Evolutionary conservation across 2,797 vertebrate species (phyloP), one percentile per base, ranked within the genome.

Genomic region (Bovichtus diacanthus): DNA sequence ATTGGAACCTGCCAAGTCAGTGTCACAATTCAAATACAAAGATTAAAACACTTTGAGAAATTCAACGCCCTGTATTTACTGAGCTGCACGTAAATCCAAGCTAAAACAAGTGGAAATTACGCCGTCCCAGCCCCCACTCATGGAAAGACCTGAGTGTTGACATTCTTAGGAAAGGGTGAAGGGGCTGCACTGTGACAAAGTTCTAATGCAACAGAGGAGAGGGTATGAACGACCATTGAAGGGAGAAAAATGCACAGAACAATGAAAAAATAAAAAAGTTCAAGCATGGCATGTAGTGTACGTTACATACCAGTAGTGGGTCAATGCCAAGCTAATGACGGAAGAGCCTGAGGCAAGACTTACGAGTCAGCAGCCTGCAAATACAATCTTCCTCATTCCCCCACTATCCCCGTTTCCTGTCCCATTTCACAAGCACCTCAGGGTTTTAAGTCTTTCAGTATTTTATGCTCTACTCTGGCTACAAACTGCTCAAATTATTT

Each of bases 301-400:
- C 1, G 0, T 39, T 58, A 38, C 12, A 70, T 49, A 47, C 9
- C 6, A 67, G 62, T 16, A 39, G 51, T 47, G 21, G 41, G 34
- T 70, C 50, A 67, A 36, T 25, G 70, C 41, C 27, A 18, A 55
- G 18, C 38, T 66, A 62, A 70, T 38, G 53, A 38, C 66, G 31
- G 58, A 81, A 41, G 64, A 77, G 76, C 70, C 68, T 34, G 46
- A 62, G 54, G 81, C 29, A 34, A 82, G 21, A 75, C 27, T 61
- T 62, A 85, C 85, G 84, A 91, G 61, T 90, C 82, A 85, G 87
- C 83, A 84, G 46, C 58, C 23, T 41, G 55, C 31, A 44, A 69
- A 71, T 38, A 54, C 29, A 21, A 53, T 71, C 60, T 65, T 81
- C 68, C 76, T 86, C 65, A 70, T 76, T 85, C 60, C 44, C 18